Evolutionary conservation across 1,140 invertebrate species (phyloP).

Genomic region (Aricia agestis): DNA sequence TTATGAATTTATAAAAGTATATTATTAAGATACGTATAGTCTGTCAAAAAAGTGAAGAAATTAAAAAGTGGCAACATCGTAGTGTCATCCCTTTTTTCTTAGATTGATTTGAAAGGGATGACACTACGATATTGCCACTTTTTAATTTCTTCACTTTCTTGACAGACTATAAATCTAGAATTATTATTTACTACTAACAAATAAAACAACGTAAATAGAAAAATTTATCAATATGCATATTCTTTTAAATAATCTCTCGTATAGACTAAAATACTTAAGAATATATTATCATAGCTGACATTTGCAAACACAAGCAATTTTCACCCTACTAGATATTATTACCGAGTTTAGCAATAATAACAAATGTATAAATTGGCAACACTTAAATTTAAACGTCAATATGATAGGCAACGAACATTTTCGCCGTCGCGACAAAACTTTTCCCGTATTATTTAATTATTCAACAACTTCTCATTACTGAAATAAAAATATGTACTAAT

Average conservation of each 20-base stretch:
- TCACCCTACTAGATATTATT: not conserved
- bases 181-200: not conserved
- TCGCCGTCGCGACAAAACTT: not conserved
- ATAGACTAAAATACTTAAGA: not conserved
- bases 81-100: no score
- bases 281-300: not conserved
- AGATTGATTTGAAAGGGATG: no score
- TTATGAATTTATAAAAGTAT: no score
- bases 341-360: not conserved
- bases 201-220: not conserved
- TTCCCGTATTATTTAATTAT: not conserved
- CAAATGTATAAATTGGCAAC: constrained; percentile 1
- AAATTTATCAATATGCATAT: not conserved
- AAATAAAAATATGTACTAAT: not conserved
- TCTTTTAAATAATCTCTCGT: not conserved
- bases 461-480: not conserved
- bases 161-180: no score
- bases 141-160: no score
- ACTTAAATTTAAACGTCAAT: not conserved
- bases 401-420: not conserved
- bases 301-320: not conserved
- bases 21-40: no score
- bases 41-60: no score
- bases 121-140: no score
- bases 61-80: no score